Percentiles rank a stretch among this genome's conserved stretches.
Evolutionary conservation across 2,113 vertebrate species (phyloP).

Genomic region (Vulpes lagopus): DNA sequence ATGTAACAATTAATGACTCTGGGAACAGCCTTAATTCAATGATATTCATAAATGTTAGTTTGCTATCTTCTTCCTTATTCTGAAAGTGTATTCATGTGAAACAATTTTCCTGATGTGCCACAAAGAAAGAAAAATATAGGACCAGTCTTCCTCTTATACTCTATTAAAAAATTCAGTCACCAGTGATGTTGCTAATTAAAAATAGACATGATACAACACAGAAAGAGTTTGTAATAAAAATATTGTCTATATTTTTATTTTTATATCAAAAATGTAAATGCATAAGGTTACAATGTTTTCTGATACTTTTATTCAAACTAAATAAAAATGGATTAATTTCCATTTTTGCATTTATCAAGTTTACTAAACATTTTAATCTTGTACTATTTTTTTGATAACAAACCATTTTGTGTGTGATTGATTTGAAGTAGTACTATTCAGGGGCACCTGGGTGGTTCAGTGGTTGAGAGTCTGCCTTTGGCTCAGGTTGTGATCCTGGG

Average conservation of each 20-base stretch:
- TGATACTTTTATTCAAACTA: not conserved
- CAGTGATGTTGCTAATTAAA: not conserved
- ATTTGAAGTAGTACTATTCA: not conserved
- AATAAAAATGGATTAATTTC: not conserved
- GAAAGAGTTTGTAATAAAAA: not conserved
- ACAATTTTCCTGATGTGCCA: not conserved
- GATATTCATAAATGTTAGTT: not conserved
- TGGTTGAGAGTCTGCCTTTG: too few relatives aligned
- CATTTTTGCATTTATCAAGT: not conserved
- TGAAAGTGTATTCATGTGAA: not conserved
- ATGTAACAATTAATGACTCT: not conserved
- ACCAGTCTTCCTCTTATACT: not conserved
- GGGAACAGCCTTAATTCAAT: not conserved
- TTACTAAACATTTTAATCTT: not conserved
- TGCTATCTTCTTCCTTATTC: not conserved
- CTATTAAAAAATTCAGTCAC: not conserved
- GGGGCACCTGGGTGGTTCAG: too few relatives aligned
- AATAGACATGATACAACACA: not conserved
- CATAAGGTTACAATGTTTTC: not conserved
- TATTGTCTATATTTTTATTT: not conserved
- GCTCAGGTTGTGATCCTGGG: too few relatives aligned
- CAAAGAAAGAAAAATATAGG: not conserved
- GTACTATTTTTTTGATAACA: not conserved
- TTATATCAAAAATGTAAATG: not conserved
- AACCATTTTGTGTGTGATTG: not conserved